Conservation (phyloP, 1,140 invertebrate genomes). For the Drosophila jambulina region DNA sequence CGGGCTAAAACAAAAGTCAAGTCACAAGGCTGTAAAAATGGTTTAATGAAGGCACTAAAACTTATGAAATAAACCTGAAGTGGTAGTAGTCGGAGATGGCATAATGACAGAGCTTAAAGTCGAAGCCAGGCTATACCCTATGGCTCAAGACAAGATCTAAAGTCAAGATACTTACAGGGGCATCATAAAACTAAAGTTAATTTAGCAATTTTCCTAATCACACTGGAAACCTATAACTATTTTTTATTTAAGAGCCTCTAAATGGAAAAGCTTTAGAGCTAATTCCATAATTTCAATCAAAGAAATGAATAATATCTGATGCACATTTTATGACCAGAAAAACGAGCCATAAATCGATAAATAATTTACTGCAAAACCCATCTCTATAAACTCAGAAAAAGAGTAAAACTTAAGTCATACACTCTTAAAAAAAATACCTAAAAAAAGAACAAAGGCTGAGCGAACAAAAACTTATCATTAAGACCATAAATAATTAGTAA, state of each 20-base stretch:
- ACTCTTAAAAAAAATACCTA: slow-evolving; percentile 22
- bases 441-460: slow-evolving; percentile 55
- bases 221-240: slow-evolving; percentile 5
- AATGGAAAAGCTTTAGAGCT: background rate
- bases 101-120: slow-evolving; percentile 6
- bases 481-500: slow-evolving; percentile 76
- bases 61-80: slow-evolving; percentile 50
- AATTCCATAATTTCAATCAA: slow-evolving; percentile 6
- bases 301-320: slow-evolving; percentile 3
- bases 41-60: slow-evolving; percentile 76
- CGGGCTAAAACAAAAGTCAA: slow-evolving; percentile 65
- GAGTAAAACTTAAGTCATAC: no score
- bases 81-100: slow-evolving; percentile 12
- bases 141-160: slow-evolving; percentile 21
- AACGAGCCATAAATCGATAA: background rate
- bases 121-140: slow-evolving; percentile 3
- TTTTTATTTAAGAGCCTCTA: background rate
- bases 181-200: slow-evolving; percentile 25
- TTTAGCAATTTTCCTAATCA: slow-evolving; percentile 19
- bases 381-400: background rate
- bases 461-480: slow-evolving; percentile 69
- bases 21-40: slow-evolving; percentile 60
- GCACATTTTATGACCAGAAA: slow-evolving; percentile 20
- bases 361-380: background rate
- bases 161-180: slow-evolving; percentile 19